Base-by-base conservation (phyloP, 2,113 vertebrate species). In the Centropus unirufus region DNA sequence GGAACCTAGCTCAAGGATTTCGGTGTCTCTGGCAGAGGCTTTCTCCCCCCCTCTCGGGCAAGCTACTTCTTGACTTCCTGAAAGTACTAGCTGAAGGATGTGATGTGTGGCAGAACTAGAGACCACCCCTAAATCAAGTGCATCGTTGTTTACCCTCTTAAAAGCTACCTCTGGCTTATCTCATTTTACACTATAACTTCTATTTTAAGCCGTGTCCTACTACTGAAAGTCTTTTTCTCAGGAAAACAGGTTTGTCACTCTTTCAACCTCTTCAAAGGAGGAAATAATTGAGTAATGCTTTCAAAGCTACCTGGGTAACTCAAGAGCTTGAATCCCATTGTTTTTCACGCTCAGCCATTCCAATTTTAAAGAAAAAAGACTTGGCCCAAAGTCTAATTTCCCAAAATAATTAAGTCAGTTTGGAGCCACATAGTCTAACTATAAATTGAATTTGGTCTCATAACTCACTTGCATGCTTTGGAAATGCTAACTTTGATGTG, bases 361-460 rank as follows among this genome's bases (percentile, higher is more conserved):
- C 51, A 36, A 36, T 49, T 61, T 39, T 23, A 51, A 61, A 59
- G 34, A 59, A 34, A 61, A 61, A 36, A 59, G 46, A 69, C 42
- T 80, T 88, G 70, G 58, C 63, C 32, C n/a, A 77, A 83, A 85
- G 32, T 80, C 72, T 88, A 4, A 83, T 90, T 95, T 90, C 55
- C 59, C 4, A 51, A 86, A 88, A 83, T 86, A 87, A 87, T 85
- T 84, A 74, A 49, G 40, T 29, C 4, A 2, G 26, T 86, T 90
- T 74, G 90, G 79, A 94, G 63, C 51, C 90, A 83, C 18, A 52
- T 63, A 93, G 72, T 90, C 90, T 77, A 68, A 59, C 66, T 80
- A 23, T 30, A 87, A 91, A 89, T 58, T 78, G 81, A 89, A 83
- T 85, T 92, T 85, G 34, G 12, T 80, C 82, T 73, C 57, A 16